A percentile compares a stretch with the other conserved stretches of the same genome.
Evolutionary conservation across 2,888 invertebrate genomes (phyloP).

Genomic region (Drosophila pegasa): DNA sequence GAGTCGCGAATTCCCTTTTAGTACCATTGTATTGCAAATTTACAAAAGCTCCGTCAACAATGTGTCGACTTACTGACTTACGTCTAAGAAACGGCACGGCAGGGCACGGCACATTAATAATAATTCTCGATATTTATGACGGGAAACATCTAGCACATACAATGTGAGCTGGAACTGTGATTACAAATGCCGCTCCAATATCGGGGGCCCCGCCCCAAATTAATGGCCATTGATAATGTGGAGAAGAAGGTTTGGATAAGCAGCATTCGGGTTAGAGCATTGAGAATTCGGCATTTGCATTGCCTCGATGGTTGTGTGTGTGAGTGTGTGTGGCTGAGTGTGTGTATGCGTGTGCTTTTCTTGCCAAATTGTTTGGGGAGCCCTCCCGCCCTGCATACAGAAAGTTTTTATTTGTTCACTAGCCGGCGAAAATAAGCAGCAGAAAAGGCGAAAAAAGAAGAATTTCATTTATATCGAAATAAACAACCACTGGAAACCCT

Average conservation of each 20-base stretch:
- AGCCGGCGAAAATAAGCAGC: conserved; percentile 64
- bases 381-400: conserved; percentile 13
- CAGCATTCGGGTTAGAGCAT: conserved; percentile 59
- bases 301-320: conserved; percentile 9
- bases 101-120: conserved; percentile 68
- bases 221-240: conserved; percentile 60
- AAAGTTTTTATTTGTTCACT: conserved; percentile 63
- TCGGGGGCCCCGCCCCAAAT: conserved; percentile 25
- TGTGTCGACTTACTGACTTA: conserved; percentile 52
- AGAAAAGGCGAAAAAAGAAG: conserved; percentile 60
- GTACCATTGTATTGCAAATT: conserved; percentile 42
- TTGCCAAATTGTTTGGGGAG: conserved; percentile 60
- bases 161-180: conserved; percentile 72
- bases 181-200: conserved; percentile 62
- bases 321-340: not conserved
- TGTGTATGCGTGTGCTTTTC: conserved; percentile 30
- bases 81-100: conserved; percentile 44
- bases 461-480: conserved; percentile 84
- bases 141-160: conserved; percentile 68
- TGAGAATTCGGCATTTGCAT: conserved; percentile 72
- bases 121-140: conserved; percentile 78
- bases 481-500: conserved; percentile 85
- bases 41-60: conserved; percentile 52
- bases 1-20: not conserved
- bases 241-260: conserved; percentile 44